Evolutionary conservation across 2,113 vertebrate species (phyloP).

Genomic region (Phylloscopus trochiloides): DNA sequence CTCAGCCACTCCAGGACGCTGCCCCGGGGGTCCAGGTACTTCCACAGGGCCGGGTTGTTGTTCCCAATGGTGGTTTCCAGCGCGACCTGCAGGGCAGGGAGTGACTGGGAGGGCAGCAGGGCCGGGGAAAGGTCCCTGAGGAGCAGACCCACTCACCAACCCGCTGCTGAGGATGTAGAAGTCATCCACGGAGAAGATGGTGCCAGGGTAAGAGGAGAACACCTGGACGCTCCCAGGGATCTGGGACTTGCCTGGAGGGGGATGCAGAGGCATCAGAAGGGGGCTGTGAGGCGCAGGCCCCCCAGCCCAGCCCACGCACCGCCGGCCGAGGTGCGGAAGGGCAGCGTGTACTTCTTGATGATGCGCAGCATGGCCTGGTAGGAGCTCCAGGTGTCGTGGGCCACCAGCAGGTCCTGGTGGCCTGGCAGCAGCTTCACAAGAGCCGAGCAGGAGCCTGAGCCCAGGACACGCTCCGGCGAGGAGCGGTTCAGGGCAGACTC

Average conservation of each 20-base stretch:
- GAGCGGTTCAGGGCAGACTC: conserved; percentile 88
- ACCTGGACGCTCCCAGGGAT: conserved; percentile 80
- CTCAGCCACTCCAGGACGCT: conserved; percentile 90
- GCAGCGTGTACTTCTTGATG: conserved; percentile 90
- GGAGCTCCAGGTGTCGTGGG: conserved; percentile 90
- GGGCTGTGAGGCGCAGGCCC: accelerated
- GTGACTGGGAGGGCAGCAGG: neutral
- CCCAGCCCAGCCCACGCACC: conserved; percentile 66
- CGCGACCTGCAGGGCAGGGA: conserved; percentile 75
- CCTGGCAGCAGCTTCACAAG: conserved; percentile 90
- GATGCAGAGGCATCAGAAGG: neutral
- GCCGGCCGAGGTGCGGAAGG: conserved; percentile 72
- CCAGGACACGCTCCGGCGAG: conserved; percentile 61
- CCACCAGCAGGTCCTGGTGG: conserved; percentile 84
- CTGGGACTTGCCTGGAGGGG: conserved; percentile 57
- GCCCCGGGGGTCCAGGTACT: conserved; percentile 78
- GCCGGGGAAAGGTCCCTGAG: accelerated
- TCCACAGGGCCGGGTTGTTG: conserved; percentile 85
- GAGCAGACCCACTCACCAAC: conserved; percentile 79
- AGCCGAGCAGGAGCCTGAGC: conserved; percentile 92
- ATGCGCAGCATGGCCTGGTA: conserved; percentile 93
- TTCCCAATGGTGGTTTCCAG: conserved; percentile 96
- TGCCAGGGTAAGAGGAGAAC: conserved; percentile 93
- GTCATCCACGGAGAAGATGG: conserved; percentile 92
- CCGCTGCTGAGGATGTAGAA: conserved; percentile 92